Evolutionary conservation across 2,888 invertebrate species (phyloP).

Genomic region (Choreutis nemorana): DNA sequence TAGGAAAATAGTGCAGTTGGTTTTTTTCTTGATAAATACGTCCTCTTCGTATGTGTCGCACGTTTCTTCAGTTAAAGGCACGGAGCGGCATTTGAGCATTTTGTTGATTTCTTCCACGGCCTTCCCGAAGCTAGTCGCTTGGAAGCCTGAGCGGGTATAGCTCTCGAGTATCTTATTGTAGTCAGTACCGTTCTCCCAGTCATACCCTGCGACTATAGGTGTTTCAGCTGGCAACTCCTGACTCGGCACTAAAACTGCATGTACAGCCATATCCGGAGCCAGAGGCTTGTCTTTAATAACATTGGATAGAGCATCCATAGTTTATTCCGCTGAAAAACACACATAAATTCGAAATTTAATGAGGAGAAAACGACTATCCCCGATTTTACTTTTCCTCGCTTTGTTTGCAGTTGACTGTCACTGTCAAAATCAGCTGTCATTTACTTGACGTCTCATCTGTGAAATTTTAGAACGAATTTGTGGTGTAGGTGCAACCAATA

Average conservation of each 20-base stretch:
- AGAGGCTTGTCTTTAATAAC: constrained; percentile 26
- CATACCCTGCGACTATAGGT: constrained; percentile 83
- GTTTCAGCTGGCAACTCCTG: constrained; percentile 71
- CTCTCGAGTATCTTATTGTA: constrained; percentile 84
- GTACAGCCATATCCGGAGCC: constrained; percentile 66
- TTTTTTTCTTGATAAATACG: constrained; percentile 77
- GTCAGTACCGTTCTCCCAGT: constrained; percentile 90
- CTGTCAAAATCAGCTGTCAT: constrained; percentile 1
- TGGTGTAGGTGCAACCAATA: too few species aligned
- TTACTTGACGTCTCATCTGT: neutral
- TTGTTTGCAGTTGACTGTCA: too few species aligned
- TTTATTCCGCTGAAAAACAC: neutral
- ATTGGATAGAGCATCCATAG: constrained; percentile 31
- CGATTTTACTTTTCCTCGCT: too few species aligned
- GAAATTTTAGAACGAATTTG: constrained; percentile 1
- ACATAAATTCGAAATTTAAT: too few species aligned
- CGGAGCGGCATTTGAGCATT: constrained; percentile 83
- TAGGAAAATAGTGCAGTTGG: constrained; percentile 93
- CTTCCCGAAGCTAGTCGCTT: constrained; percentile 93
- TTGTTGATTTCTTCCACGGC: constrained; percentile 91
- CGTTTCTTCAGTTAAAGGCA: constrained; percentile 73
- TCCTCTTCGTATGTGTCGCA: constrained; percentile 78
- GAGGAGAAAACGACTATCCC: too few species aligned
- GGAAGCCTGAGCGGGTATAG: constrained; percentile 90
- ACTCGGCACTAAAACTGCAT: constrained; percentile 77